Conservation (phyloP, 2,888 invertebrate genomes). For the Carpatolechia fugitivella region DNA sequence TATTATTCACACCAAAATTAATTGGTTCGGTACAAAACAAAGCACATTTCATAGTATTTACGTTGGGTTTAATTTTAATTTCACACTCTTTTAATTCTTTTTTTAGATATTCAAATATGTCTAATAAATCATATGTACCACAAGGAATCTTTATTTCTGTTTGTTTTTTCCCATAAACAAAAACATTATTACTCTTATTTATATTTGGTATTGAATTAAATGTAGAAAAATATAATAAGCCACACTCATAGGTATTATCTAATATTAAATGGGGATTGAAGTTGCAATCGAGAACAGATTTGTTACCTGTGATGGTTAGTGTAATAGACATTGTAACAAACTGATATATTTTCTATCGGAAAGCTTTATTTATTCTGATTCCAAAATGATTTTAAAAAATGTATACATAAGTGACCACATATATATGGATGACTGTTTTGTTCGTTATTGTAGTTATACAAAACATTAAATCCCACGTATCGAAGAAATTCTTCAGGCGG, state of each 20-base stretch:
- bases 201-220: constrained; percentile 17
- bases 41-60: background rate
- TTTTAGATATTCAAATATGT: no score
- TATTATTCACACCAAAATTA: background rate
- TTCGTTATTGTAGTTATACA: constrained; percentile 14
- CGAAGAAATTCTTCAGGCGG: no score
- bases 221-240: constrained; percentile 10
- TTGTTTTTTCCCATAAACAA: constrained; percentile 5
- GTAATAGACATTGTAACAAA: background rate
- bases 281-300: background rate
- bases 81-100: background rate
- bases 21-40: background rate
- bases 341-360: background rate
- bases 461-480: constrained; percentile 22
- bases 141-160: constrained; percentile 10
- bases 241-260: constrained; percentile 15
- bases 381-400: constrained; percentile 10
- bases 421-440: constrained; percentile 4
- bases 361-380: background rate
- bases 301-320: no score
- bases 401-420: no score
- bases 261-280: background rate
- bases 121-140: no score
- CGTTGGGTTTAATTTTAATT: background rate
- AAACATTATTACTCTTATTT: no score